Base-by-base conservation (phyloP, 2,113 vertebrate species). In the Martes martes region DNA sequence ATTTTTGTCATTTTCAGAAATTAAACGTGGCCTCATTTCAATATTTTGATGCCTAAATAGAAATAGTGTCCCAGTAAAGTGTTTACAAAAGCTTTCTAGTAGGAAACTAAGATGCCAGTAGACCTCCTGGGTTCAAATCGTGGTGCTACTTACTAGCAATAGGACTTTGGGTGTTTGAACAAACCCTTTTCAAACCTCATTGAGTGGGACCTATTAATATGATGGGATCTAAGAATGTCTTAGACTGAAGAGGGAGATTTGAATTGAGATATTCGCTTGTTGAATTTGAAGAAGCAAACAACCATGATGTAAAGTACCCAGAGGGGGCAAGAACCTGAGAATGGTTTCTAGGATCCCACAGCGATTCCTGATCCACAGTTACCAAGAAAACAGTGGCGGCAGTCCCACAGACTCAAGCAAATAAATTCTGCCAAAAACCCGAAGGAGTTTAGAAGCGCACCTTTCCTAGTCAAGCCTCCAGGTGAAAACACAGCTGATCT, bases 401-500 rank as follows among this genome's bases (percentile, higher is more conserved):
- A 71, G 4, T 16, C 9, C 16, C 26, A 28, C 6, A 42, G 6
- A 6, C 18, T 65, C 26, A n/a, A 84, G n/a, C 39, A 78, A 87
- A 94, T 18, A 3, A 84, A 91, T 55, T 81, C 31, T 14, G 11
- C 5, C 67, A 55, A 59, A 42, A 80, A 63, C 4, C 4, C 16
- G 4, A 45, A 71, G 69, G 39, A 47, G 18, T 6, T 55, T 55
- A 33, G 45, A 87, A 86, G 19, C 3, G 6, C 6, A 63, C 78
- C 33, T 81, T 11, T 74, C 55, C 47, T 39, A 19, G 2, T 26
- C 45, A 50, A 85, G 11, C 6, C 14, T 76, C 52, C 45, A 90
- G 16, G 21, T 36, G 15, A 69, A 4, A 7, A 36, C 13, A n/a
- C 1, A 21, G 16, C 15, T 67, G 11, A 3, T 2, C 2, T 52